Base-by-base conservation (phyloP, 2,888 invertebrate species). In the Sphecodes monilicornis region DNA sequence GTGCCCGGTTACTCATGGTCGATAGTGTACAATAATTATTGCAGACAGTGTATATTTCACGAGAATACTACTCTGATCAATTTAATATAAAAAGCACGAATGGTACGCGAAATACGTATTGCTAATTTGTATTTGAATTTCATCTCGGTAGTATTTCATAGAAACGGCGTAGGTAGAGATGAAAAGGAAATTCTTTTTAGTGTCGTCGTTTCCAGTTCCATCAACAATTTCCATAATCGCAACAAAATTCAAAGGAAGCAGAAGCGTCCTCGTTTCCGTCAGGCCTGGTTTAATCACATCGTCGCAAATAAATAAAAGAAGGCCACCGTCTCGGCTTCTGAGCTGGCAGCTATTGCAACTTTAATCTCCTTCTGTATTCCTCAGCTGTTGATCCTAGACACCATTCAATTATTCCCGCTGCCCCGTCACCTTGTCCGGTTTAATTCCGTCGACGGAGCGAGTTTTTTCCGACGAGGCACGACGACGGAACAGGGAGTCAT, bases 311-410 rank as follows among this genome's bases (percentile, higher is more conserved):
- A 66, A 77, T 68, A 68, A 68, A 68, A 39, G 36, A 71, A 46
- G 46, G n/a, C 3, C 22, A 16, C 18, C 78, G 64, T 39, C 66
- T 26, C 72, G n/a, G 50, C 50, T 57, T 32, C 57, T 10, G 36
- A 60, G 69, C 29, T 22, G 26, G 32, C 36, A 54, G 68, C 54
- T 41, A 75, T 75, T 75, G 79, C 70, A 41, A 70, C 29, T 80
- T 80, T 70, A 77, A 80, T 80, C 43, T 64, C 50, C 50, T 68
- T 46, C 78, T 78, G 78, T 73, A 57, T 70, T 78, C 50, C 46
- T 64, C 46, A 57, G 46, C 78, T 60, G 46, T 60, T 73, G 72
- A 69, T 73, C 36, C 43, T 68, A 43, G 68, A 81, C 50, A 39
- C 66, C 29, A 43, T 78, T 69, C 73, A 78, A 82, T 78, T 74